Percentiles rank a stretch among this genome's conserved stretches.
Conservation (phyloP, 2,113 vertebrate genomes). For the Suricata suricatta region DNA sequence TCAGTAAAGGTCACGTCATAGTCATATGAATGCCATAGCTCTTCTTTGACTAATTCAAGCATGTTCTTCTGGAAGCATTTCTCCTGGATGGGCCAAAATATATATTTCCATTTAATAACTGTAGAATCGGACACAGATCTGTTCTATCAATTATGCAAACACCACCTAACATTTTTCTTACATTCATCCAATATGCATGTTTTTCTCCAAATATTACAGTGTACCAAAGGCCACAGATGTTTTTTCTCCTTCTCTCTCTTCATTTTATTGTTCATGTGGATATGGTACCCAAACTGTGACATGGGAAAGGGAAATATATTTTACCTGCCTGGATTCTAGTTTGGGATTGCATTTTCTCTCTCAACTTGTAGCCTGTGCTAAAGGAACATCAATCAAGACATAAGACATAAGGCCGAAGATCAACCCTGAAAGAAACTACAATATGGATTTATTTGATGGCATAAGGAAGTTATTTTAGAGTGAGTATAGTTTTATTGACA, state of each 20-base stretch:
- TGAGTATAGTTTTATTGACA: background rate
- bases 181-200: background rate
- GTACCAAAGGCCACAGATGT: background rate
- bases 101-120: constrained; percentile 37
- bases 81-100: background rate
- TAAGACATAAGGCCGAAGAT: background rate
- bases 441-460: background rate
- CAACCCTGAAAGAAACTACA: background rate
- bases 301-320: background rate
- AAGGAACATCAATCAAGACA: constrained; percentile 32
- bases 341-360: background rate
- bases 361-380: background rate
- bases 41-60: constrained; percentile 34
- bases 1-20: constrained; percentile 20
- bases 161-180: constrained; percentile 18
- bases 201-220: background rate
- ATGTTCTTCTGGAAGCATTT: constrained; percentile 50
- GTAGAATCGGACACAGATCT: background rate
- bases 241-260: background rate
- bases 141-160: constrained; percentile 57
- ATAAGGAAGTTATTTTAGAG: background rate
- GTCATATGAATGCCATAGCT: background rate
- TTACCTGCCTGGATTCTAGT: constrained; percentile 6
- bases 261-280: background rate
- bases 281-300: constrained; percentile 30